Evolutionary conservation across 2,113 vertebrate genomes (phyloP), one percentile per base, ranked within the genome.

Genomic region (Falcunculus frontatus): DNA sequence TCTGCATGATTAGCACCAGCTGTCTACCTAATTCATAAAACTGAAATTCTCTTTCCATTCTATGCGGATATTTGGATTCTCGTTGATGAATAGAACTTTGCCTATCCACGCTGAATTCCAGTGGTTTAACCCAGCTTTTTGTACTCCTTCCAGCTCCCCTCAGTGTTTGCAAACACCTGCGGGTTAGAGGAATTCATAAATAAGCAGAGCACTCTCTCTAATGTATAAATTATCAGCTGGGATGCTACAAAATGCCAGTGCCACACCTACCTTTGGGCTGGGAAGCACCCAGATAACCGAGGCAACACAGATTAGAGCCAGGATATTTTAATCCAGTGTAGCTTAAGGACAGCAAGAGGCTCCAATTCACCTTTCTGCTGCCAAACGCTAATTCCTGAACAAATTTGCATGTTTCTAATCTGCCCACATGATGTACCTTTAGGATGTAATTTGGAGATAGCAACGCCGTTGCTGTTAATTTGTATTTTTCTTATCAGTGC

Each of bases 361-460:
- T 77, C 72, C 5, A 3, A 77, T 84, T 81, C 86, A 37, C 3
- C 0, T 75, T 89, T 46, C 64, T 0, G 0, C 68, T 87, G 80
- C 83, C 94, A 95, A 78, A 75, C 13, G 47, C 55, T 75, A 83
- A 96, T 56, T 92, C 80, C 84, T 87, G 80, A 86, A 32, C 64
- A 41, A 59, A 95, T 84, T 10, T 95, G 84, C 91, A 64, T 89
- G 64, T 84, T 89, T 92, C 49, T 75, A 44, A 72, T 91, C 83
- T 77, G 75, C 67, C 68, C 53, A 74, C 67, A 26, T 16, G 35
- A 59, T 68, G 93, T 53, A 95, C 94, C 89, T 95, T 93, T 60
- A 92, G 94, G 93, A 95, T 64, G 84, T 13, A 70, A 94, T 95
- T 91, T 93, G 73, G 73, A 94, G 93, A 96, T 91, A 93, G 65